Conservation (phyloP, 2,888 invertebrate species). For the Cordilura impudica region DNA sequence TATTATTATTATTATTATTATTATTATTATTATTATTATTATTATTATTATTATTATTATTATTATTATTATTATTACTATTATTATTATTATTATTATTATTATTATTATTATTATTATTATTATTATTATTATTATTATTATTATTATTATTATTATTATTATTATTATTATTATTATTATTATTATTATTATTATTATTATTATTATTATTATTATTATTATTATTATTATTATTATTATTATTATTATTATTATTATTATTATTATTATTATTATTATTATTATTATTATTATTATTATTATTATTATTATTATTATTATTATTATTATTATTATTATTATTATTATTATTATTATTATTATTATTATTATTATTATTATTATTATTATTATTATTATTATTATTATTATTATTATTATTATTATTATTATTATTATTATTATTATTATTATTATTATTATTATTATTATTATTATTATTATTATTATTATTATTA, state of each 20-base stretch:
- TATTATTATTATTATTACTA: slow-evolving; percentile 3
- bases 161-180: slow-evolving; percentile 7
- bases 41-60: slow-evolving; percentile 6
- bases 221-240: slow-evolving; percentile 24
- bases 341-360: slow-evolving; percentile 12
- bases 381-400: slow-evolving; percentile 17
- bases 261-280: slow-evolving; percentile 18
- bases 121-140: slow-evolving; percentile 1
- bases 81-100: slow-evolving; percentile 8
- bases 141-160: not conserved
- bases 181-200: slow-evolving; percentile 1
- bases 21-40: slow-evolving; percentile 1
- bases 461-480: slow-evolving; percentile 12
- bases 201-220: slow-evolving; percentile 12
- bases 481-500: slow-evolving; percentile 11
- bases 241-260: slow-evolving; percentile 22
- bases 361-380: slow-evolving; percentile 13
- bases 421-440: slow-evolving; percentile 13
- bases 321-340: slow-evolving; percentile 17
- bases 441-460: slow-evolving; percentile 16
- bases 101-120: slow-evolving; percentile 4
- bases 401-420: slow-evolving; percentile 14
- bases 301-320: slow-evolving; percentile 22
- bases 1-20: slow-evolving; percentile 8
- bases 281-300: slow-evolving; percentile 17